Conservation (phyloP, 1,140 invertebrate species). For the Tyrophagus putrescentiae region DNA sequence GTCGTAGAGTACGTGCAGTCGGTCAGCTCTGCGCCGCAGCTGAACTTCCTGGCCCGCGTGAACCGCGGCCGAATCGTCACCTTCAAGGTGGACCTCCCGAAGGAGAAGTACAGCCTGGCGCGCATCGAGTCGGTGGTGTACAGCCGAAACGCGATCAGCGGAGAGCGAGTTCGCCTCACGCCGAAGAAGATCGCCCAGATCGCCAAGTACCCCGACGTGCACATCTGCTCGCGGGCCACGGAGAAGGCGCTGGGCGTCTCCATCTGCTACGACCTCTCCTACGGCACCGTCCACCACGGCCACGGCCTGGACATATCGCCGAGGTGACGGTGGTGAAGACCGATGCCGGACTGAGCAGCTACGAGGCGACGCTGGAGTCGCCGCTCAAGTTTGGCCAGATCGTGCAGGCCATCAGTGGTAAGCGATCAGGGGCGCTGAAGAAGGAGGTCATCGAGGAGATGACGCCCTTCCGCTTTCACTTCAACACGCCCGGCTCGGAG, state of each 20-base stretch:
- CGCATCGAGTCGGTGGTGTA: constrained; percentile 11
- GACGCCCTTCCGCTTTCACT: not conserved
- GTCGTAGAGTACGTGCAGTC: not conserved
- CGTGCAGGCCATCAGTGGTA: too few relatives aligned
- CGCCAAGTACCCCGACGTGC: not conserved
- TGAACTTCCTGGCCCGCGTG: not conserved
- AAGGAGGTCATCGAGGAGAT: not conserved
- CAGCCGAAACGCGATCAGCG: not conserved
- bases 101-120: constrained; percentile 3
- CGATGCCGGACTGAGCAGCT: constrained; percentile 3
- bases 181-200: not conserved
- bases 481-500: constrained; percentile 5
- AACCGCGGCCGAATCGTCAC: constrained; percentile 7
- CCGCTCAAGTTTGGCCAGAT: too few relatives aligned
- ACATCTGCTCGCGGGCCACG: not conserved
- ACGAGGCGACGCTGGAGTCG: not conserved
- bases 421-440: too few relatives aligned
- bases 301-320: not conserved
- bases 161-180: not conserved
- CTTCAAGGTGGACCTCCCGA: constrained; percentile 16
- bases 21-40: constrained; percentile 8
- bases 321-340: constrained; percentile 14
- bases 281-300: not conserved
- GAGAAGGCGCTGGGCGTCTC: not conserved
- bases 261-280: constrained; percentile 4